Base-by-base conservation (phyloP, 2,888 invertebrate genomes). In the Atrina japonica region DNA sequence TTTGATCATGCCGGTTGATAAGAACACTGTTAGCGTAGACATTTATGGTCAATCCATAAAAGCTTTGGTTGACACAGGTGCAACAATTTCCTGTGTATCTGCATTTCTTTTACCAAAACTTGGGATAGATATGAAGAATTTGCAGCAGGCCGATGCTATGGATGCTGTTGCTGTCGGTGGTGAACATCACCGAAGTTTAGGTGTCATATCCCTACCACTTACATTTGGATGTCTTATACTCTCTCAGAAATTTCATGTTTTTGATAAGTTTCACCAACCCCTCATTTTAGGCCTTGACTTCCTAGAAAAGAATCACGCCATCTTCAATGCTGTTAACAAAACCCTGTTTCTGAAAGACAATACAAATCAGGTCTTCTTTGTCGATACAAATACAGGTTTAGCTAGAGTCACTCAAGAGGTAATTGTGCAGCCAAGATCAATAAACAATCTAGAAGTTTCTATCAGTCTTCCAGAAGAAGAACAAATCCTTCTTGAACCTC, bases 11-110 rank as follows among this genome's bases (percentile, higher is more conserved):
- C 58, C 58, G 9, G 58, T 58, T 5, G 58, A 58, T 3, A 58
- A 9, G 30, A 58, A 58, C 41, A 40, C 58, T 9, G 58, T 59
- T 23, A 40, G 27, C 41, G 58, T 59, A 59, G 58, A 59, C 11
- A 3, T 59, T 3, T 59, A 59, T 25, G 58, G 43, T 21, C 25
- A 21, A 25, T 27, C 58, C 40, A 41, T 59, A 43, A 59, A 59
- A 43, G 58, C 58, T n/a, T 41, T 59, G 23, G 58, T 59, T 11
- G 58, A 59, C 41, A 59, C 58, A 35, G 58, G 58, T 23, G 58
- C 58, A 16, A 59, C 58, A 25, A 59, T 59, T 23, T 59, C 58
- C 58, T 59, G 58, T 59, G 43, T 59, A 6, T 14, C 58, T 23
- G 40, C 23, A 18, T 59, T n/a, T 16, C 27, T 59, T 14, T 43